Evolutionary conservation across 2,113 vertebrate genomes (phyloP).

Genomic region (Pycnonotus jocosus): DNA sequence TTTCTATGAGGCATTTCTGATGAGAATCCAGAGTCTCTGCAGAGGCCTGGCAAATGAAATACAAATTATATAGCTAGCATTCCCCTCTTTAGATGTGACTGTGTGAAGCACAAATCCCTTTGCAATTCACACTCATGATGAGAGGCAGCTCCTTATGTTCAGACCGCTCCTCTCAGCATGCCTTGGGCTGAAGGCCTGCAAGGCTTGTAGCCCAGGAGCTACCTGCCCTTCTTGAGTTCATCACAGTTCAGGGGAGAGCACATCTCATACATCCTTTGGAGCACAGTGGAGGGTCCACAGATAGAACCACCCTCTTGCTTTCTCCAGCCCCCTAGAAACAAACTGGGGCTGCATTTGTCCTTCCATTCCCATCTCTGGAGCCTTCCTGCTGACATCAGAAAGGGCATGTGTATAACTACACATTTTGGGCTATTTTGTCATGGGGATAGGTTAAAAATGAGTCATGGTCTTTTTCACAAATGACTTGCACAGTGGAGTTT

Average conservation of each 20-base stretch:
- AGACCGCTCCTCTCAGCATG: neutral
- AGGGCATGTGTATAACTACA: neutral
- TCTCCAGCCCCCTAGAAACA: neutral
- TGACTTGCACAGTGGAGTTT: neutral
- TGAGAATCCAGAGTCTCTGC: constrained; percentile 31
- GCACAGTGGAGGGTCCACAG: neutral
- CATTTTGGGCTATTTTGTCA: constrained; percentile 23
- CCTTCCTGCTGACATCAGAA: neutral
- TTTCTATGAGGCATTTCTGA: constrained; percentile 47
- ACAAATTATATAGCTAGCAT: constrained; percentile 25
- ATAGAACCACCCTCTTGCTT: neutral
- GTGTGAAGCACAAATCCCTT: constrained; percentile 12
- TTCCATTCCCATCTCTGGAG: neutral
- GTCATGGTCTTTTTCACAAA: constrained; percentile 18
- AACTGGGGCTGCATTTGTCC: neutral
- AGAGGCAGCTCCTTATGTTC: constrained; percentile 1
- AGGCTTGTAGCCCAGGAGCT: neutral
- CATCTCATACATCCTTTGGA: neutral
- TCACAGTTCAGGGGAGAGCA: neutral
- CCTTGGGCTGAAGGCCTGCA: neutral
- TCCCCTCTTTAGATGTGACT: neutral
- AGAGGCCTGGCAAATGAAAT: constrained; percentile 19
- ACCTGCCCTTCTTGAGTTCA: neutral
- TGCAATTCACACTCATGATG: neutral
- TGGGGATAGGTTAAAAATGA: constrained; percentile 32